Evolutionary conservation across 2,797 vertebrate genomes (phyloP).

Genomic region (Anabacerthia variegaticeps): DNA sequence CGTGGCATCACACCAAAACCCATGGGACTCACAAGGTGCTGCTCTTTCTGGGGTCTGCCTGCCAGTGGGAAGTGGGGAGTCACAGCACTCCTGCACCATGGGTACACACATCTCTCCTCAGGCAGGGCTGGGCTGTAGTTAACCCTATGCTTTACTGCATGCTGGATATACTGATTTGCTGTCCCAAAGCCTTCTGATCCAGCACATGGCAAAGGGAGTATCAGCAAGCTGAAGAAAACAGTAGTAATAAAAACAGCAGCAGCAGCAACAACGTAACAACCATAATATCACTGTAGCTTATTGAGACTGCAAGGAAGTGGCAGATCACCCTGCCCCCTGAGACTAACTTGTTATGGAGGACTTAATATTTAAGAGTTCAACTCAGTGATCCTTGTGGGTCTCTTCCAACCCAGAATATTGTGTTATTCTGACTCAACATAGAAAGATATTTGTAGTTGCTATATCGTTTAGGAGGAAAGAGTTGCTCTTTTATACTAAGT

Average conservation of each 20-base stretch:
- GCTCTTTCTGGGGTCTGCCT: not conserved
- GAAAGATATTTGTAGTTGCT: not conserved
- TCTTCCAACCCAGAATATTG: not conserved
- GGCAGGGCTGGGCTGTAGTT: not conserved
- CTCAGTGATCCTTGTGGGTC: not conserved
- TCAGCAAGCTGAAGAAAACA: not conserved
- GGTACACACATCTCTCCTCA: not conserved
- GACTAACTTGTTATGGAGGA: not conserved
- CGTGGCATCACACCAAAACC: rapidly evolving
- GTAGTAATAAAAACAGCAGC: rapidly evolving
- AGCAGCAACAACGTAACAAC: not conserved
- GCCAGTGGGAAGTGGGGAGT: not conserved
- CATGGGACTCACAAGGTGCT: rapidly evolving
- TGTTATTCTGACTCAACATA: not conserved
- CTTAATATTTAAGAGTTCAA: not conserved
- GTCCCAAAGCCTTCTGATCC: not conserved
- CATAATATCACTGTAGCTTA: not conserved
- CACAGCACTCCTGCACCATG: rapidly evolving
- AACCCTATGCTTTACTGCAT: rapidly evolving
- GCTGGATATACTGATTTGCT: not conserved
- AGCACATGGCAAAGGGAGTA: not conserved
- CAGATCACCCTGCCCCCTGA: not conserved
- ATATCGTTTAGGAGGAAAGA: not conserved
- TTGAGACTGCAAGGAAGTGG: not conserved
- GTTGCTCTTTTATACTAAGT: not conserved